Evolutionary conservation across 2,797 vertebrate genomes (phyloP), one percentile per base, ranked within the genome.

Genomic region (Sphenopsis melanotis): DNA sequence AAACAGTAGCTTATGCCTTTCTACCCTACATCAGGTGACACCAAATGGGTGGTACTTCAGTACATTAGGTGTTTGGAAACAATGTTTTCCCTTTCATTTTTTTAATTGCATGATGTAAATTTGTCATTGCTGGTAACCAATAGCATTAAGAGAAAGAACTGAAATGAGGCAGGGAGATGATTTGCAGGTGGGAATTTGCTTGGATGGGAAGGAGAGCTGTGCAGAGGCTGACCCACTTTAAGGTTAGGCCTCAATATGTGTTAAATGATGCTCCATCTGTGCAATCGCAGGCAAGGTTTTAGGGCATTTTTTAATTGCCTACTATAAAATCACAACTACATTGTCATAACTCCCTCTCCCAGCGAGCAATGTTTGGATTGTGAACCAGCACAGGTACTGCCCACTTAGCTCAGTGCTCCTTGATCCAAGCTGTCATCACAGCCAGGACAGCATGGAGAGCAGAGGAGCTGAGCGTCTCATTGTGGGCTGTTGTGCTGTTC

Each of bases 401-500:
- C 22, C 61, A 41, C 10, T 47, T 74, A 4, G 2, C 42, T 85
- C 3, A 0, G 29, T 29, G 27, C 34, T 84, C 37, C 50, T 49
- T 65, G 39, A 10, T 42, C 72, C 47, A 36, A 16, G 41, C 6
- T 69, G 42, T n/a, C 39, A 3, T 30, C 56, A 10, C 13, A 42
- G 55, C 55, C n/a, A 11, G 4, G 64, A 22, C 59, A 47, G 5
- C 27, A 16, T 1, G 0, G 27, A 23, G 44, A 82, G 64, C 55
- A 53, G 14, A 20, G 2, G 0, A 53, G 24, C 24, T 0, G 0
- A 65, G 21, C 4, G 1, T 61, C 47, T 66, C n/a, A 2, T 17
- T 39, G 39, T 13, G 32, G 44, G 29, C 37, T 53, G 1, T 9
- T 6, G 36, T 50, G 50, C 64, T 72, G 63, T 14, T 56, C 32